phyloP scores from a whole-genome alignment of 23 tunicate species.

The Trididemnum nubilum region DNA sequence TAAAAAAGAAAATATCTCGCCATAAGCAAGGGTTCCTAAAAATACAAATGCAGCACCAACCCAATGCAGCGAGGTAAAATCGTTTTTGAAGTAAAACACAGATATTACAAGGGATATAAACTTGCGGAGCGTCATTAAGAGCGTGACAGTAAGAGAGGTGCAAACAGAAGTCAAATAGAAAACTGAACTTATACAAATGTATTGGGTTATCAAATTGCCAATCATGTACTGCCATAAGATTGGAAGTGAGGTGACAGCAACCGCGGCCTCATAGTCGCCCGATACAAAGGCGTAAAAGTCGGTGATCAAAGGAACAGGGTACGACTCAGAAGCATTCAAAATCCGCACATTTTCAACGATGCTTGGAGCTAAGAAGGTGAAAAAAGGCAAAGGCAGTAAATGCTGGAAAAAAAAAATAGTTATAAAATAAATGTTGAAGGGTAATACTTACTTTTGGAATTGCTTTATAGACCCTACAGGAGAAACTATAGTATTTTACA shows the following conservation, averaged over 20 bases:
- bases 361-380: slow-evolving; percentile 65
- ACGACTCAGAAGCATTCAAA: slow-evolving; percentile 42
- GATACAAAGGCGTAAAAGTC: background rate
- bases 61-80: slow-evolving; percentile 70
- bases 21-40: slow-evolving; percentile 71
- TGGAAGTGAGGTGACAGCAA: slow-evolving; percentile 41
- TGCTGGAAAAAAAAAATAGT: slow-evolving; percentile 60
- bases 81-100: slow-evolving; percentile 75
- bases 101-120: slow-evolving; percentile 83
- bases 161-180: slow-evolving; percentile 76
- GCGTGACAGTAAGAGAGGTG: slow-evolving; percentile 86
- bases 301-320: slow-evolving; percentile 39
- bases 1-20: slow-evolving; percentile 59
- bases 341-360: slow-evolving; percentile 47
- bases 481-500: background rate
- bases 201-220: slow-evolving; percentile 81
- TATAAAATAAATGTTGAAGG: background rate
- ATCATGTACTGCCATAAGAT: slow-evolving; percentile 87
- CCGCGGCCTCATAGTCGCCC: background rate
- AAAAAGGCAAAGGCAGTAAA: slow-evolving; percentile 79
- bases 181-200: slow-evolving; percentile 90
- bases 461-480: background rate
- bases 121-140: slow-evolving; percentile 85
- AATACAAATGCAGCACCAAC: slow-evolving; percentile 76
- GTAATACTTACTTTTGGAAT: background rate